phyloP scores from a whole-genome alignment of 2,113 vertebrate genomes.

The Pedetes capensis region DNA sequence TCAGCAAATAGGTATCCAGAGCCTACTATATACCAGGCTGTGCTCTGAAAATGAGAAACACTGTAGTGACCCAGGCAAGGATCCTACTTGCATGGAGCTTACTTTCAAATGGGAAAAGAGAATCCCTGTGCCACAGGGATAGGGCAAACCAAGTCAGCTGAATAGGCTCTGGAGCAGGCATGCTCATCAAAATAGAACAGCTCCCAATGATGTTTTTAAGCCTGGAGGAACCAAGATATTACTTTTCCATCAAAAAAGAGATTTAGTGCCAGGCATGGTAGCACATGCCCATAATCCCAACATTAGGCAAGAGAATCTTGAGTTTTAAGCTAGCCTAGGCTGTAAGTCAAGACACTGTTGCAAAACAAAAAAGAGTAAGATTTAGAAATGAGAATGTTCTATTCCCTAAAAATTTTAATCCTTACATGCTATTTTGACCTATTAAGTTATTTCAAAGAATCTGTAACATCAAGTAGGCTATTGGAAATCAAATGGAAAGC shows the following conservation, averaged over 20 bases:
- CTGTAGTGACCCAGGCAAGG: no score
- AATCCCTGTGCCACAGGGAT: neutral
- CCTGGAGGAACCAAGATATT: neutral
- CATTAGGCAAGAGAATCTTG: no score
- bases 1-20: neutral
- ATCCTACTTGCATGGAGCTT: neutral
- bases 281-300: no score
- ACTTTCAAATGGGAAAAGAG: neutral
- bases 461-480: neutral
- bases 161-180: neutral
- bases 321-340: no score
- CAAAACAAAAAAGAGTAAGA: neutral
- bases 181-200: neutral
- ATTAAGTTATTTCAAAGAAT: neutral
- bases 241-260: neutral
- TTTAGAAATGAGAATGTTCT: neutral
- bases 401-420: neutral
- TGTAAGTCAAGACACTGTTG: no score
- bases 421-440: neutral
- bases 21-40: neutral
- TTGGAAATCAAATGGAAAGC: conserved; percentile 26
- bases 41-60: neutral
- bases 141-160: neutral
- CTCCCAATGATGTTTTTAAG: neutral
- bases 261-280: no score